These are phyloP conservation scores for Dicaeum eximium DNA, from an alignment of 2,113 vertebrate species.

Conservation along the genomic window DNA sequence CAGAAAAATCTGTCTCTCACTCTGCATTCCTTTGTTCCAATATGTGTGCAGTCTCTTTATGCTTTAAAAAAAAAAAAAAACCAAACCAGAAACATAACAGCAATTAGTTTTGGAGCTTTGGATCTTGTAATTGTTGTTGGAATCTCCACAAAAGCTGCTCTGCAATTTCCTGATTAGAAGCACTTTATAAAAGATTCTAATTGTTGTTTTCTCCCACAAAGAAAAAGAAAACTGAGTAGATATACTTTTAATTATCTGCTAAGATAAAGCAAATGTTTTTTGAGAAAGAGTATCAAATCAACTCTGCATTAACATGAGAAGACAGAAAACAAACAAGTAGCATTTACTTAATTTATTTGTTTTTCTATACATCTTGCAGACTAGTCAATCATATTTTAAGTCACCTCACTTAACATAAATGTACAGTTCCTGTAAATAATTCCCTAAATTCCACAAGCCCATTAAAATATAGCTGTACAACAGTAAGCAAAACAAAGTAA, in stretches of 20 bases:
- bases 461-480: neutral
- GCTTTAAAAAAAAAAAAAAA: neutral
- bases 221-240: neutral
- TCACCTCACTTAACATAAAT: neutral
- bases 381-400: neutral
- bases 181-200: neutral
- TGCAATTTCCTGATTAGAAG: neutral
- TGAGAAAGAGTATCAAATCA: neutral
- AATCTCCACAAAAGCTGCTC: neutral
- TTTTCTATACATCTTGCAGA: neutral
- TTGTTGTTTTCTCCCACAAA: neutral
- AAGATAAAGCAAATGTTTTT: neutral
- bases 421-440: neutral
- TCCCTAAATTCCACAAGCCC: neutral
- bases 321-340: neutral
- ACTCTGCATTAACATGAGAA: neutral
- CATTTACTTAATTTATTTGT: neutral
- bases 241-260: slow-evolving; percentile 13
- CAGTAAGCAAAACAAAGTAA: neutral
- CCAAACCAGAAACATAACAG: neutral
- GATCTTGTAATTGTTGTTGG: neutral
- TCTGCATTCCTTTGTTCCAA: neutral
- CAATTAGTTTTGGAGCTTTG: neutral
- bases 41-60: neutral
- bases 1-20: neutral